Conservation (phyloP, 1,140 invertebrate genomes). For the Zaprionus ornatus region DNA sequence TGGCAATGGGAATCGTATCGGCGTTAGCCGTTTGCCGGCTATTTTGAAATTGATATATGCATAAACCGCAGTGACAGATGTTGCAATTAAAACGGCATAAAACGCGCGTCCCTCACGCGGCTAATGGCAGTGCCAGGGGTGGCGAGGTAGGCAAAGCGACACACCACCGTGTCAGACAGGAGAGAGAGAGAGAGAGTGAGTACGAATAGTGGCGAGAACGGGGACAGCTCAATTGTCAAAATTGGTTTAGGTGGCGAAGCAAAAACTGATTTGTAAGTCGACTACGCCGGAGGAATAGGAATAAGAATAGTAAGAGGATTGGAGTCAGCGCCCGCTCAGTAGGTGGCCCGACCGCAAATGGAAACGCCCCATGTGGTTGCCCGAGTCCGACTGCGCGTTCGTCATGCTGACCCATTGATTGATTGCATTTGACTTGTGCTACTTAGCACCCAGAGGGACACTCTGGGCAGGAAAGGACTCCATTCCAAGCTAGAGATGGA, state of each 20-base stretch:
- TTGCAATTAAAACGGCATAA: slow-evolving; percentile 83
- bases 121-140: slow-evolving; percentile 43
- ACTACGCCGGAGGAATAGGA: neutral
- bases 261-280: slow-evolving; percentile 69
- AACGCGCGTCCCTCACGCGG: slow-evolving; percentile 52
- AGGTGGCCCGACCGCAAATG: slow-evolving; percentile 74
- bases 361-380: slow-evolving; percentile 81
- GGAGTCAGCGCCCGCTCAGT: slow-evolving; percentile 40
- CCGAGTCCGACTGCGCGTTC: slow-evolving; percentile 15
- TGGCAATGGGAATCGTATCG: slow-evolving; percentile 25
- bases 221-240: slow-evolving; percentile 83
- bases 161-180: neutral
- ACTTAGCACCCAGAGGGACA: slow-evolving; percentile 76
- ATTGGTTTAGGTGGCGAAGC: slow-evolving; percentile 74
- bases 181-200: neutral
- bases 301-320: slow-evolving; percentile 1
- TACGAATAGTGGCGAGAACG: slow-evolving; percentile 48
- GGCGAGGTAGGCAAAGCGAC: neutral
- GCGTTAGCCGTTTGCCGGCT: slow-evolving; percentile 65
- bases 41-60: slow-evolving; percentile 82
- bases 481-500: neutral
- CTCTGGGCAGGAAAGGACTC: slow-evolving; percentile 25
- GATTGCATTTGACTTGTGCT: slow-evolving; percentile 74
- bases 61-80: slow-evolving; percentile 84
- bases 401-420: slow-evolving; percentile 79